These are phyloP conservation scores for Axinella damicornis DNA, from an alignment of 37 sponge, comb jelly and placozoan genomes.

Conservation along the genomic window DNA sequence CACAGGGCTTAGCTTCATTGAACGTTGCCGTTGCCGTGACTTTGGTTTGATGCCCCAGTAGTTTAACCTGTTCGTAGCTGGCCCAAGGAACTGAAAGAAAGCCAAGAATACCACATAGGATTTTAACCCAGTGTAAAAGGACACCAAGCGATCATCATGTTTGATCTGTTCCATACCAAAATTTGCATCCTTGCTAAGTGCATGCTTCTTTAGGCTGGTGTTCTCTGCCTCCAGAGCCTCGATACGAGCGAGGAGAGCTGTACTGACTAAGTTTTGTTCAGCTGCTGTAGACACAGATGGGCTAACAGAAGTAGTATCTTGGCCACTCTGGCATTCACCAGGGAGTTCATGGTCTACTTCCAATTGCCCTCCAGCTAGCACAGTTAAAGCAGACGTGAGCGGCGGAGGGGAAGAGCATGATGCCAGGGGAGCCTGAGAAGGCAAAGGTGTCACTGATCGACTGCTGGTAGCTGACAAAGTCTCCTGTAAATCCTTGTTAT, in stretches of 20 bases:
- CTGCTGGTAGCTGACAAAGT: too few species aligned
- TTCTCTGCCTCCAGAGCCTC: conserved; percentile 50
- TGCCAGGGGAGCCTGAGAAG: too few species aligned
- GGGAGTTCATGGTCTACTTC: too few species aligned
- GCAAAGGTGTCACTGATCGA: too few species aligned
- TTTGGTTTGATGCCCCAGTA: conserved; percentile 37
- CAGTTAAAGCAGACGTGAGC: too few species aligned
- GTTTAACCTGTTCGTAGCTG: conserved; percentile 28
- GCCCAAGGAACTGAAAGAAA: conserved; percentile 40
- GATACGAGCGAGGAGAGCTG: conserved; percentile 39
- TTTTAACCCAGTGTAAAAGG: conserved; percentile 17
- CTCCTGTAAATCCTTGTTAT: neutral
- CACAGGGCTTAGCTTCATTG: conserved; percentile 6
- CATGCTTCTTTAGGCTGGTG: neutral
- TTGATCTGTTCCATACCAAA: conserved; percentile 26
- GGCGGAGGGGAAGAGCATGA: too few species aligned
- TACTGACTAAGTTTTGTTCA: neutral
- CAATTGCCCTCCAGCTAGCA: too few species aligned
- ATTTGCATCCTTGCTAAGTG: neutral
- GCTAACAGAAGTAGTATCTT: too few species aligned
- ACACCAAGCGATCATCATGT: neutral
- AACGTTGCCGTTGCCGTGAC: neutral
- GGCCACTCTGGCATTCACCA: too few species aligned
- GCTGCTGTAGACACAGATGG: too few species aligned
- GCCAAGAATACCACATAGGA: conserved; percentile 36